These are phyloP conservation scores for Chitala chitala DNA, from an alignment of 2,113 vertebrate species.

Conservation along the genomic window DNA sequence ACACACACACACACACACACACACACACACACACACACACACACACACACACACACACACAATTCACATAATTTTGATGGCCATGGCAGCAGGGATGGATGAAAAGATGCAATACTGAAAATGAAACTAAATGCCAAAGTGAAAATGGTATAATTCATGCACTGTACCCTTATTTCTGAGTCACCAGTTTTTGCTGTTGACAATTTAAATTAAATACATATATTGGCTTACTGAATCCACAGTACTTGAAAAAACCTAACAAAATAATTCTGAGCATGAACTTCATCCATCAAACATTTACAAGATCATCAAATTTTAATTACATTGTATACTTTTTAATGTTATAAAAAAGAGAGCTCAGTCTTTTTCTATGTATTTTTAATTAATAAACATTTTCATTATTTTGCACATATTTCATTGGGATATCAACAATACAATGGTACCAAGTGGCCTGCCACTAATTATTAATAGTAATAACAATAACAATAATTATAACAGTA, in stretches of 20 bases:
- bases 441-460: slow-evolving; percentile 72
- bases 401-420: slow-evolving; percentile 57
- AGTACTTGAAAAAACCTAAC: neutral
- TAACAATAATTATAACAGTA: slow-evolving; percentile 35
- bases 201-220: neutral
- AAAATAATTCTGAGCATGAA: too few species aligned
- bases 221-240: neutral
- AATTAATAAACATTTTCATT: slow-evolving; percentile 54
- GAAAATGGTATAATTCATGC: slow-evolving; percentile 15
- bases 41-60: too few species aligned
- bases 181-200: neutral
- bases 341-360: neutral
- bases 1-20: too few species aligned
- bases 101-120: neutral
- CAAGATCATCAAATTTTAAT: too few species aligned
- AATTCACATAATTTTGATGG: too few species aligned
- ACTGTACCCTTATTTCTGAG: neutral
- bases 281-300: too few species aligned
- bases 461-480: slow-evolving; percentile 55
- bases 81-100: too few species aligned
- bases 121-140: slow-evolving; percentile 1
- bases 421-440: slow-evolving; percentile 59
- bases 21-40: too few species aligned
- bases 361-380: slow-evolving; percentile 44
- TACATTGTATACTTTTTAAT: too few species aligned